Evolutionary conservation across 2,113 vertebrate genomes (phyloP).

Genomic region (Castor canadensis): DNA sequence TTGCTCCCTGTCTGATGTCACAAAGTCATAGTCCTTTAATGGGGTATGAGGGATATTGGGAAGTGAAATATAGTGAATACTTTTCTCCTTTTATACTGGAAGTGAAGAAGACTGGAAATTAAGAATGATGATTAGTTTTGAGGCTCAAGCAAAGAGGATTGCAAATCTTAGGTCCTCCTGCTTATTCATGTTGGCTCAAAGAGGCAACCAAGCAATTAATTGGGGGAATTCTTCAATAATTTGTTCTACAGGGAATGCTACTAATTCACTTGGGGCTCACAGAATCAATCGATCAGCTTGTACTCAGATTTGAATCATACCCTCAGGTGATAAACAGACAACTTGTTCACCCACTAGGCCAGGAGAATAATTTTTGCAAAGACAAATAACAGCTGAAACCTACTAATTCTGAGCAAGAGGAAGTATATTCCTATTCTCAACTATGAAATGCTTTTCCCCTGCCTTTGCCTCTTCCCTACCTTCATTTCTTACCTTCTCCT

Average conservation of each 20-base stretch:
- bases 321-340: neutral
- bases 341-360: neutral
- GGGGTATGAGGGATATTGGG: neutral
- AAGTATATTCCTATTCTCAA: neutral
- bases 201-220: neutral
- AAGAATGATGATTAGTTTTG: neutral
- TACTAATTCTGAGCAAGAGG: neutral
- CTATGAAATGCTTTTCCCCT: neutral
- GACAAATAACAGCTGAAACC: neutral
- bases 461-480: neutral
- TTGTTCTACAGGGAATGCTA: slow-evolving; percentile 35
- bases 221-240: slow-evolving; percentile 32
- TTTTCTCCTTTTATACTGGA: neutral
- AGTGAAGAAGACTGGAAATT: neutral
- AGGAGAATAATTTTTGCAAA: slow-evolving; percentile 5
- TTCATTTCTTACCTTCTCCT: neutral
- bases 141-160: neutral
- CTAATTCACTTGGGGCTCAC: neutral
- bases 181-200: neutral
- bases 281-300: neutral
- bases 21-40: neutral
- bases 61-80: neutral
- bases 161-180: neutral
- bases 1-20: neutral
- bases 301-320: slow-evolving; percentile 23